A percentile compares a stretch with the other conserved stretches of the same genome.
These are phyloP conservation scores for Popillia japonica DNA, from an alignment of 1,140 invertebrate genomes.

Conservation along the genomic window DNA sequence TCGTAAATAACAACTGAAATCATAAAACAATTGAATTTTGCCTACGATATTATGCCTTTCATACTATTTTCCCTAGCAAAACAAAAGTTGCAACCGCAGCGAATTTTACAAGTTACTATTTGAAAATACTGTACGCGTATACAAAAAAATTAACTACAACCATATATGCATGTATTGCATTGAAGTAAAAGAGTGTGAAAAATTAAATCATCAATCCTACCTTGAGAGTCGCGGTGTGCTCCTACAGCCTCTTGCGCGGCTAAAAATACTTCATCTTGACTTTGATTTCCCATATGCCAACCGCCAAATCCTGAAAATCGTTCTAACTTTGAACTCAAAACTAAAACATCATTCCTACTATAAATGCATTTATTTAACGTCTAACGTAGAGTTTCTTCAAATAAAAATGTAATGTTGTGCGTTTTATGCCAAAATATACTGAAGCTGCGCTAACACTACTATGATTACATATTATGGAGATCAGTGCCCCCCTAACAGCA, in stretches of 20 bases:
- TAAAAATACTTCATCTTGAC: slow-evolving; percentile 76
- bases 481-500: slow-evolving; percentile 64
- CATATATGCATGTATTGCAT: slow-evolving; percentile 39
- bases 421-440: slow-evolving; percentile 66
- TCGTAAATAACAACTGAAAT: too few relatives aligned
- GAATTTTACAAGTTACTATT: too few relatives aligned
- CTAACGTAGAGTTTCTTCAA: slow-evolving; percentile 63
- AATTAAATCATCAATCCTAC: slow-evolving; percentile 68
- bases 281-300: slow-evolving; percentile 75
- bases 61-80: too few relatives aligned
- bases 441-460: slow-evolving; percentile 65
- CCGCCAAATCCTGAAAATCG: slow-evolving; percentile 64
- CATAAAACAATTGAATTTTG: too few relatives aligned
- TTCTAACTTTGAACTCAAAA: slow-evolving; percentile 38
- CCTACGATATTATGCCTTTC: too few relatives aligned
- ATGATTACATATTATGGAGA: slow-evolving; percentile 65
- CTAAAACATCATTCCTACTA: neutral
- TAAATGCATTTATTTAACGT: neutral
- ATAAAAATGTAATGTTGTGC: slow-evolving; percentile 67
- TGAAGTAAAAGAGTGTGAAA: slow-evolving; percentile 45
- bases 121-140: neutral
- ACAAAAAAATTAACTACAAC: neutral
- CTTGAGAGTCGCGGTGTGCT: slow-evolving; percentile 79
- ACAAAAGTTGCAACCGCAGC: neutral
- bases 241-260: slow-evolving; percentile 74